Conservation (phyloP, 1,140 invertebrate genomes). For the Conus betulinus region DNA sequence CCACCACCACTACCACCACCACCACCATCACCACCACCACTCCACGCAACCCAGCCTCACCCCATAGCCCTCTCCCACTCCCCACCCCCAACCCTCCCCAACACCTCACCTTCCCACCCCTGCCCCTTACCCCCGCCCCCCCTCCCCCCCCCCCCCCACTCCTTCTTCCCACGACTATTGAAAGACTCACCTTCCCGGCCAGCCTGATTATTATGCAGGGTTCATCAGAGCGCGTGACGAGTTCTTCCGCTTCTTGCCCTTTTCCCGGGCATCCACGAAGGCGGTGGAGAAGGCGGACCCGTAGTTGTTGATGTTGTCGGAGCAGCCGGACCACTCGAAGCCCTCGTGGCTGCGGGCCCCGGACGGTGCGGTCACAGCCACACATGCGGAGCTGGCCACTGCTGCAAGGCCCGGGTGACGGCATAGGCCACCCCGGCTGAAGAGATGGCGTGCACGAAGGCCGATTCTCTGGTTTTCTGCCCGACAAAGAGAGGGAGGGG, state of each 20-base stretch:
- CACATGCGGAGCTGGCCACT: slow-evolving; percentile 90
- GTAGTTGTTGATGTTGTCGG: slow-evolving; percentile 80
- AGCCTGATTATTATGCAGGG: slow-evolving; percentile 95
- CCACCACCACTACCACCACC: too few species aligned
- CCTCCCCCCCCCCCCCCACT: neutral
- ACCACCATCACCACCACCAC: too few species aligned
- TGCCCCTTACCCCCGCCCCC: neutral
- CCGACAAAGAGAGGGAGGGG: too few species aligned
- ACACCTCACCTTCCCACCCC: neutral
- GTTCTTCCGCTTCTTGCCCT: slow-evolving; percentile 68
- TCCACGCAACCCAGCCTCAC: too few species aligned
- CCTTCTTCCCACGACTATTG: neutral
- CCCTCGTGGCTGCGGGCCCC: slow-evolving; percentile 70
- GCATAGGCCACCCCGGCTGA: slow-evolving; percentile 89
- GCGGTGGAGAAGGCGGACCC: slow-evolving; percentile 78
- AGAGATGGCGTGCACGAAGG: slow-evolving; percentile 80
- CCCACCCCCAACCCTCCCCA: neutral
- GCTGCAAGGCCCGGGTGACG: slow-evolving; percentile 90
- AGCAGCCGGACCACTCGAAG: slow-evolving; percentile 78
- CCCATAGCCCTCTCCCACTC: neutral
- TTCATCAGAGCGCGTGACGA: slow-evolving; percentile 92
- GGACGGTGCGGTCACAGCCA: slow-evolving; percentile 81
- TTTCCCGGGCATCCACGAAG: slow-evolving; percentile 78
- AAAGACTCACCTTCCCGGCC: slow-evolving; percentile 86
- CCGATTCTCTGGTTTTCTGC: slow-evolving; percentile 80